These are phyloP conservation scores for Taxidea taxus DNA, from an alignment of 2,113 vertebrate species.

Conservation along the genomic window DNA sequence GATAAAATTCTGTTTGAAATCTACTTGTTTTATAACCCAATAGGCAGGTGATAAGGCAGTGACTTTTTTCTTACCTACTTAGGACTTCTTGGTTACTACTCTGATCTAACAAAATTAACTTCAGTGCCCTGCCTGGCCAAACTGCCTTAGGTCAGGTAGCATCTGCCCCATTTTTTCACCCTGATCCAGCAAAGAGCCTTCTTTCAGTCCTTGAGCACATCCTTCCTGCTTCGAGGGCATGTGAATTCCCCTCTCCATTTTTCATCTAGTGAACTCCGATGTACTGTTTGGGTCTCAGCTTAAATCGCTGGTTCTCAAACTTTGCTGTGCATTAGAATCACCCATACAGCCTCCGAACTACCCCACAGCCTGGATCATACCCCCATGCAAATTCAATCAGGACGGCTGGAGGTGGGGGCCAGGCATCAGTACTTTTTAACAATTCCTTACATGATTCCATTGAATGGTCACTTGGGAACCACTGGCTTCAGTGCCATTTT, in stretches of 20 bases:
- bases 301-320: not conserved
- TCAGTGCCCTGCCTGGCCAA: not conserved
- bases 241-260: not conserved
- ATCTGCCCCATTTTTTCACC: not conserved
- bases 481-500: not conserved
- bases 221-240: not conserved
- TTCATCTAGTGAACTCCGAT: not conserved
- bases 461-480: not conserved
- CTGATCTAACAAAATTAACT: not conserved
- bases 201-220: fast-evolving
- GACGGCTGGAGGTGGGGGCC: too few species aligned
- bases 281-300: not conserved
- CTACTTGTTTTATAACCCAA: not conserved
- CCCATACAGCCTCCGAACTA: not conserved
- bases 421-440: not conserved
- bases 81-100: not conserved
- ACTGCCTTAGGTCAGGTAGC: not conserved
- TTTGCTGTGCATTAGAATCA: not conserved
- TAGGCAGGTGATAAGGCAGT: not conserved
- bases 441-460: not conserved
- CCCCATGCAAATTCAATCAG: not conserved
- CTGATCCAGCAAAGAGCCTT: not conserved
- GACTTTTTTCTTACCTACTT: not conserved
- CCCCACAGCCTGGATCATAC: not conserved
- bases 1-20: not conserved